Percentiles rank a stretch among this genome's conserved stretches.
Conservation (phyloP, 2,797 vertebrate species). For the Sebastes steindachneri region DNA sequence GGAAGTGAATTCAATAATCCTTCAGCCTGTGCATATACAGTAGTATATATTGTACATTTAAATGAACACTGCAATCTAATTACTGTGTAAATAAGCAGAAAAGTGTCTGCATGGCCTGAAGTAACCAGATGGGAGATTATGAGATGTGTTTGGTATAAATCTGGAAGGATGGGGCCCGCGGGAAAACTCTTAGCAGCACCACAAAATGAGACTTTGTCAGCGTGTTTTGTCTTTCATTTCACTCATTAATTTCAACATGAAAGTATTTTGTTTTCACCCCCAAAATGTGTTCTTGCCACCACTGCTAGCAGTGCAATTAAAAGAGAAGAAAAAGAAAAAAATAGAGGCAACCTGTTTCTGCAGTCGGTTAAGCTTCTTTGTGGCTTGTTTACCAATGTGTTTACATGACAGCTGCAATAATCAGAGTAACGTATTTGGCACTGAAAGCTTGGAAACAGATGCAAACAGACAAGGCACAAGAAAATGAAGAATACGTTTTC, state of each 20-base stretch:
- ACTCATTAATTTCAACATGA: background rate
- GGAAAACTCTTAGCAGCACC: background rate
- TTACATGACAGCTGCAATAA: conserved; percentile 40
- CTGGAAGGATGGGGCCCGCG: background rate
- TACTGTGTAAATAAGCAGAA: background rate
- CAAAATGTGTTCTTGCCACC: background rate
- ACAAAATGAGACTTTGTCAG: background rate
- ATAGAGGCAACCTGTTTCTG: background rate
- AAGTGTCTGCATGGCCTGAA: conserved; percentile 2
- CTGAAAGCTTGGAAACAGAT: conserved; percentile 9
- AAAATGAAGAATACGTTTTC: background rate
- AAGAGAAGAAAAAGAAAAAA: background rate
- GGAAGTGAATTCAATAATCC: background rate
- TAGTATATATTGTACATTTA: background rate
- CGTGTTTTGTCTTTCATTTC: background rate
- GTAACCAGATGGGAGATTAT: conserved; percentile 37
- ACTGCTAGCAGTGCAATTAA: background rate
- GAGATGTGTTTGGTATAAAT: conserved; percentile 32
- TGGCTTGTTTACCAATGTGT: conserved; percentile 46
- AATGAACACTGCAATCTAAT: conserved; percentile 1
- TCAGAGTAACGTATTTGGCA: background rate
- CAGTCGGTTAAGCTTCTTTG: conserved; percentile 51
- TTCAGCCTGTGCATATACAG: background rate
- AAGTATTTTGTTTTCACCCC: background rate
- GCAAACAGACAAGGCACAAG: background rate